Evolutionary conservation across 2,113 vertebrate species (phyloP).

Genomic region (Pipa parva): DNA sequence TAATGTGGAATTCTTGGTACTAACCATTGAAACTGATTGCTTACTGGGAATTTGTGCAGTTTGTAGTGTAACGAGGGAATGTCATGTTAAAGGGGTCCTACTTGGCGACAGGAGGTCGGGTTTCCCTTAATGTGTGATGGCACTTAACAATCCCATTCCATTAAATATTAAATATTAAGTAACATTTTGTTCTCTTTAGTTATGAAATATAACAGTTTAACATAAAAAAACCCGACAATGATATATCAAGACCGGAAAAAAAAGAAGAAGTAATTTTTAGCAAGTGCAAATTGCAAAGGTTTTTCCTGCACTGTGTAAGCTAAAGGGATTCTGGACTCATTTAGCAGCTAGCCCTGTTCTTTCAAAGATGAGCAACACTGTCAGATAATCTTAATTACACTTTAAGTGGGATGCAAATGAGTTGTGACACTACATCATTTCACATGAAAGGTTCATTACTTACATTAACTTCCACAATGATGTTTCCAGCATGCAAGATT

Average conservation of each 20-base stretch:
- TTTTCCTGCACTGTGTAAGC: constrained; percentile 61
- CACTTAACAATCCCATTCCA: no score
- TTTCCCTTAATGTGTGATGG: no score
- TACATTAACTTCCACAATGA: constrained; percentile 62
- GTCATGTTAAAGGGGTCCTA: no score
- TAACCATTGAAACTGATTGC: no score
- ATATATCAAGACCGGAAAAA: constrained; percentile 16
- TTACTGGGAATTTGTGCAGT: no score
- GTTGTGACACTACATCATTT: constrained; percentile 78
- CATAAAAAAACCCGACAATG: constrained; percentile 32
- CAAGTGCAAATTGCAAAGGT: constrained; percentile 64
- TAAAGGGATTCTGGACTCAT: constrained; percentile 68
- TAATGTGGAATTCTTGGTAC: no score
- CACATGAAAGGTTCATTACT: constrained; percentile 77
- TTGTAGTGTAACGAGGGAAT: no score
- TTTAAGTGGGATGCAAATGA: constrained; percentile 79
- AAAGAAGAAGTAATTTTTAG: constrained; percentile 45
- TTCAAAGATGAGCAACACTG: constrained; percentile 67
- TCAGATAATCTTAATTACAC: constrained; percentile 76
- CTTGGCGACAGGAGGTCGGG: no score
- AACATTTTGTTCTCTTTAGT: constrained; percentile 5
- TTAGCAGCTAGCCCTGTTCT: constrained; percentile 72
- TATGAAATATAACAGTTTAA: neutral
- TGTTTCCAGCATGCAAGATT: constrained; percentile 36
- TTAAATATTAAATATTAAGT: no score